These are phyloP conservation scores for Xenentodon cancila DNA, from an alignment of 2,797 vertebrate species.

Conservation along the genomic window DNA sequence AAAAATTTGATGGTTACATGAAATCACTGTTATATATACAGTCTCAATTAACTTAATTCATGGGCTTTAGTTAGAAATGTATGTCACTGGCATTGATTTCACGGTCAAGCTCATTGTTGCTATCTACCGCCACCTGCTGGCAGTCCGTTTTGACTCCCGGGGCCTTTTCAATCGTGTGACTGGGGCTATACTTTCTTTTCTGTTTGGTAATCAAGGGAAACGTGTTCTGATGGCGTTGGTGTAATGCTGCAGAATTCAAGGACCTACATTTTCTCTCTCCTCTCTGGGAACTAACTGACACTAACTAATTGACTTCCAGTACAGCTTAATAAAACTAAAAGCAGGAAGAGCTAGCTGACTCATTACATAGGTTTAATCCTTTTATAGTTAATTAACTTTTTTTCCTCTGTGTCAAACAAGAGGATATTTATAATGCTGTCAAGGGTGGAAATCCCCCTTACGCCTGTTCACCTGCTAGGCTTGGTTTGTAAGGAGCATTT, in stretches of 20 bases:
- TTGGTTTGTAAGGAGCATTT: slow-evolving; percentile 34
- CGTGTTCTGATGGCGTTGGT: slow-evolving; percentile 6
- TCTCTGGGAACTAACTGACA: slow-evolving; percentile 60
- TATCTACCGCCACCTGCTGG: slow-evolving; percentile 35
- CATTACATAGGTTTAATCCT: slow-evolving; percentile 72
- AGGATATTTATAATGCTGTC: slow-evolving; percentile 58
- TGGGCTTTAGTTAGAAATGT: too few relatives aligned
- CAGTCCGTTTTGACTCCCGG: slow-evolving; percentile 13
- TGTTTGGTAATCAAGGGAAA: slow-evolving; percentile 32
- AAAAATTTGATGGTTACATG: too few relatives aligned
- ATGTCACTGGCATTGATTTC: too few relatives aligned
- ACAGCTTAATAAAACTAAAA: slow-evolving; percentile 74
- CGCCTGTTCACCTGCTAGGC: slow-evolving; percentile 20
- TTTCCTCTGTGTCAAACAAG: slow-evolving; percentile 54
- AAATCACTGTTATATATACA: too few relatives aligned
- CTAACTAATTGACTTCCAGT: slow-evolving; percentile 63
- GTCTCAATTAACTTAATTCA: too few relatives aligned
- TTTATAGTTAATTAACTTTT: slow-evolving; percentile 71
- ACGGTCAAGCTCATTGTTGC: slow-evolving; percentile 25
- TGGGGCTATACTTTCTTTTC: too few relatives aligned
- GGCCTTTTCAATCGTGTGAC: too few relatives aligned
- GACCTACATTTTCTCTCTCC: slow-evolving; percentile 25
- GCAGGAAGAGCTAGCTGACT: slow-evolving; percentile 61
- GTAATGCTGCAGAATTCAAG: slow-evolving; percentile 22
- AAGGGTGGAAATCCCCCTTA: slow-evolving; percentile 28